These are phyloP conservation scores for Elephantulus edwardii DNA, from an alignment of 2,113 vertebrate genomes.

Conservation along the genomic window DNA sequence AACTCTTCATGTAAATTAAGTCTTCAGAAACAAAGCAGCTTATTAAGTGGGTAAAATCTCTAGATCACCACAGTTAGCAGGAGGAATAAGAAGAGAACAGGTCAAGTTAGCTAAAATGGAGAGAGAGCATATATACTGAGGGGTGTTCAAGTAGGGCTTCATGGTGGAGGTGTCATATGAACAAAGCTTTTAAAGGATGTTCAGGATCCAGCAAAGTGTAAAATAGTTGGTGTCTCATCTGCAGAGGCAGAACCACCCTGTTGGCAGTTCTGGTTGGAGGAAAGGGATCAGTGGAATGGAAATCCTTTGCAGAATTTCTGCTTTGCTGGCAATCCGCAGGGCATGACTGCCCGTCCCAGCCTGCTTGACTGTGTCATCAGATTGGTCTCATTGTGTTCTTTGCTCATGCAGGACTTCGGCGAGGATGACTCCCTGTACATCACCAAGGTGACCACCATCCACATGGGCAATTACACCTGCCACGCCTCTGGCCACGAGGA, in stretches of 20 bases:
- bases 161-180: neutral
- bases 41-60: neutral
- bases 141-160: neutral
- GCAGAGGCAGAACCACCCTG: neutral
- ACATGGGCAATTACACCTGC: constrained; percentile 99
- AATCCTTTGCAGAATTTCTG: neutral
- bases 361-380: constrained; percentile 28
- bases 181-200: rapidly evolving
- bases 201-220: rapidly evolving
- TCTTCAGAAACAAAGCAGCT: neutral
- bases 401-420: constrained; percentile 92
- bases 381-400: constrained; percentile 65
- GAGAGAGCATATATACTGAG: neutral
- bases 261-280: neutral
- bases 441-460: constrained; percentile 97
- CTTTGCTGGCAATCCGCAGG: neutral
- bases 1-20: neutral
- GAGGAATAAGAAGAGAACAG: neutral
- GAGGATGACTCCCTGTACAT: constrained; percentile 97
- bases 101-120: neutral
- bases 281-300: neutral
- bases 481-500: constrained; percentile 95
- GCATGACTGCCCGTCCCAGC: neutral
- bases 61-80: neutral
- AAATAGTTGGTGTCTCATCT: rapidly evolving